phyloP scores from a whole-genome alignment of 2,113 vertebrate genomes.

The Hippolais icterina region DNA sequence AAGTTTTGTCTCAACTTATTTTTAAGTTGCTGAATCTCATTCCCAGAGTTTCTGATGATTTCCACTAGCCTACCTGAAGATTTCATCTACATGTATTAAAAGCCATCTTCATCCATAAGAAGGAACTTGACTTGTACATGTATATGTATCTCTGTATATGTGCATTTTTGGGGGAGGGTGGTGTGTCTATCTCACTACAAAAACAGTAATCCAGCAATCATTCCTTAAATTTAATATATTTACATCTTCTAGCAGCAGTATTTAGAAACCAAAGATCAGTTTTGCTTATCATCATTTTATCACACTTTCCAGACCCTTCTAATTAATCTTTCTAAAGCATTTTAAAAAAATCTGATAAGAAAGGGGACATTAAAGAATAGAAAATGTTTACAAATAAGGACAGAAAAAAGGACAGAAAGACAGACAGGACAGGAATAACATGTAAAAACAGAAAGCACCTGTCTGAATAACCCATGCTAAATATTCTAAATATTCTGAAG shows the following conservation, averaged over 20 bases:
- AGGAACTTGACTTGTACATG: accelerated
- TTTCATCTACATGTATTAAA: not conserved
- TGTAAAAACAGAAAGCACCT: not conserved
- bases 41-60: not conserved
- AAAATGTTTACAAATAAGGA: not conserved
- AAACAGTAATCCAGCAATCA: not conserved
- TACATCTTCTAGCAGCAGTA: not conserved
- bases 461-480: not conserved
- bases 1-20: not conserved
- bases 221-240: not conserved
- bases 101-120: not conserved
- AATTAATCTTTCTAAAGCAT: not conserved
- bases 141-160: accelerated
- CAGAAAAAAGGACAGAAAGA: not conserved
- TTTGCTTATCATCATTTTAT: not conserved
- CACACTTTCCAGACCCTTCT: not conserved
- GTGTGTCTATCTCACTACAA: not conserved
- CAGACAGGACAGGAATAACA: not conserved
- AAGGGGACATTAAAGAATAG: not conserved
- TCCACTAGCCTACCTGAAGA: not conserved
- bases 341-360: not conserved
- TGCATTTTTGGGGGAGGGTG: not conserved
- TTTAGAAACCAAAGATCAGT: not conserved
- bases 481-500: not conserved
- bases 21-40: not conserved